Evolutionary conservation across 2,797 vertebrate genomes (phyloP).

Genomic region (Acanthurus lineatus): DNA sequence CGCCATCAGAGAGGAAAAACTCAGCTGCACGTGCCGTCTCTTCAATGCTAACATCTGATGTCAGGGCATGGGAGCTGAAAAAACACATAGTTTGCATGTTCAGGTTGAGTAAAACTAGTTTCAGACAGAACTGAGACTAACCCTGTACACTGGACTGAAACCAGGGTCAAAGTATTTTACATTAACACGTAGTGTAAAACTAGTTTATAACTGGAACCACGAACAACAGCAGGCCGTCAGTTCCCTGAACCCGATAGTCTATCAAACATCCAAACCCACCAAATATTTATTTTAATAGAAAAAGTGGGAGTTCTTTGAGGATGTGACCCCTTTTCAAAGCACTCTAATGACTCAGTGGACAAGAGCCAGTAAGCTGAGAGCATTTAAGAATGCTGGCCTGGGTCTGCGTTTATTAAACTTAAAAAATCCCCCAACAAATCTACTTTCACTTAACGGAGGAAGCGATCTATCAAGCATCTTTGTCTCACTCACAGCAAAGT

Average conservation of each 20-base stretch:
- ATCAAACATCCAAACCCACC: neutral
- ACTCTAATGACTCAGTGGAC: too few species aligned
- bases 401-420: neutral
- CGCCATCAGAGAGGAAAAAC: conserved; percentile 90
- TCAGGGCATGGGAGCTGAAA: conserved; percentile 89
- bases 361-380: neutral
- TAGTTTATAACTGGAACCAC: neutral
- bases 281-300: neutral
- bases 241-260: neutral
- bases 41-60: conserved; percentile 86
- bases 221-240: neutral
- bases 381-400: neutral
- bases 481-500: neutral
- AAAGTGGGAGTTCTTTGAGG: neutral
- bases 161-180: neutral
- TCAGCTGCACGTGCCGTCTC: conserved; percentile 88
- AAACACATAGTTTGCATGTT: neutral
- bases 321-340: too few species aligned
- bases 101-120: neutral
- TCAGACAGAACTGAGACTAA: neutral
- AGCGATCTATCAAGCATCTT: neutral
- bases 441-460: neutral
- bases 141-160: neutral
- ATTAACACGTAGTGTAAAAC: neutral
- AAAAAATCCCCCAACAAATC: neutral